phyloP scores from a whole-genome alignment of 2,888 invertebrate genomes.

The Deilephila elpenor region DNA sequence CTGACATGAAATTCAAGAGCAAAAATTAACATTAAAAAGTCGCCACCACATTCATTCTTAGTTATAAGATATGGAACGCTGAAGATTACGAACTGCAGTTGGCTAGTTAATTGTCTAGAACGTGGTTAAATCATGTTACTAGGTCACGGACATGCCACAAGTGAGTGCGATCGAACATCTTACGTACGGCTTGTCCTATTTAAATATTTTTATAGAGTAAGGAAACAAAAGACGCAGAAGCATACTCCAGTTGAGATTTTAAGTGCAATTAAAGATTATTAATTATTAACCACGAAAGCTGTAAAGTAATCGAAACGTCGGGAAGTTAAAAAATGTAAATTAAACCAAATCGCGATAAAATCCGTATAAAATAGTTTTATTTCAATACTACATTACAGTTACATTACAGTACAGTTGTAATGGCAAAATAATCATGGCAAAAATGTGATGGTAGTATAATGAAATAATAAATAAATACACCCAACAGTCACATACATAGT shows the following conservation, averaged over 20 bases:
- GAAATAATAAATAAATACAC: no score
- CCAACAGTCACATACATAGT: no score
- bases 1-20: background rate
- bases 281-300: no score
- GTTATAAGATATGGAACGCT: background rate
- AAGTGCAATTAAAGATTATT: no score
- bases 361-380: no score
- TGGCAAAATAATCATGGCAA: no score
- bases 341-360: no score
- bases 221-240: background rate
- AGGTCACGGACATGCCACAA: background rate
- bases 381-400: no score
- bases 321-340: no score
- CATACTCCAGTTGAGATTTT: background rate
- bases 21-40: background rate
- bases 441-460: no score
- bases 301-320: no score
- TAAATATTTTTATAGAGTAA: background rate
- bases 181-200: conserved; percentile 13
- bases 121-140: conserved; percentile 12
- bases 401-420: no score
- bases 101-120: conserved; percentile 5
- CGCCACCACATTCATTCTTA: background rate
- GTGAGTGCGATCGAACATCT: conserved; percentile 6
- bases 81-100: background rate